Conservation (phyloP, 2,797 vertebrate species). For the Helarctos malayanus region DNA sequence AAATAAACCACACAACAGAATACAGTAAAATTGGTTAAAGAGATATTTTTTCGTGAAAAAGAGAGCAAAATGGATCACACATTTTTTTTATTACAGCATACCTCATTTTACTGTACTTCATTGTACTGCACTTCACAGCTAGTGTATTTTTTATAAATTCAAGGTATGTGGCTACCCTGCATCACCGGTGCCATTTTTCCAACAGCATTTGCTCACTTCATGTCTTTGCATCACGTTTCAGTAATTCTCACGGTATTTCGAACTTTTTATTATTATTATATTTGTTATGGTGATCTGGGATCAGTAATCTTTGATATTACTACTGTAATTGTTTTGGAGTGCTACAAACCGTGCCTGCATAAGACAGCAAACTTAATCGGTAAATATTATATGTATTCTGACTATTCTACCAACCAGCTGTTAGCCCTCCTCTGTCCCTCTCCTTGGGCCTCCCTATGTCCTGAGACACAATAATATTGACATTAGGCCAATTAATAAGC, state of each 20-base stretch:
- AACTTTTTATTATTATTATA: neutral
- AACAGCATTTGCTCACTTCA: neutral
- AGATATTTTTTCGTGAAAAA: conserved; percentile 39
- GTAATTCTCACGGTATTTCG: neutral
- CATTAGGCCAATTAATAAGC: neutral
- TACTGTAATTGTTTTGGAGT: neutral
- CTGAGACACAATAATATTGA: neutral
- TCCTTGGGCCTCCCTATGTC: neutral
- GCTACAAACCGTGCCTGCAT: neutral
- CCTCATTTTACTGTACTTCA: neutral
- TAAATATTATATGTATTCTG: neutral
- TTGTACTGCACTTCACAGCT: neutral
- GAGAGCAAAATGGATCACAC: neutral
- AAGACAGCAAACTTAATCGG: neutral
- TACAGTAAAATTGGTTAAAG: neutral
- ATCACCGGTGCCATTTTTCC: neutral
- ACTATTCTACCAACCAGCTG: neutral
- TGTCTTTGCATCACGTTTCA: neutral
- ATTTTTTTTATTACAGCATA: neutral
- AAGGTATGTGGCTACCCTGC: neutral
- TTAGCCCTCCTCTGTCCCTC: neutral
- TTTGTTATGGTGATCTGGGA: neutral
- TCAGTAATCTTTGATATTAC: neutral
- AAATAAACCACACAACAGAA: neutral
- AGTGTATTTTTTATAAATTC: neutral